Conservation (phyloP, 30 jellyfish, hydroid and myxozoan species). For the Rhopilema esculentum region DNA sequence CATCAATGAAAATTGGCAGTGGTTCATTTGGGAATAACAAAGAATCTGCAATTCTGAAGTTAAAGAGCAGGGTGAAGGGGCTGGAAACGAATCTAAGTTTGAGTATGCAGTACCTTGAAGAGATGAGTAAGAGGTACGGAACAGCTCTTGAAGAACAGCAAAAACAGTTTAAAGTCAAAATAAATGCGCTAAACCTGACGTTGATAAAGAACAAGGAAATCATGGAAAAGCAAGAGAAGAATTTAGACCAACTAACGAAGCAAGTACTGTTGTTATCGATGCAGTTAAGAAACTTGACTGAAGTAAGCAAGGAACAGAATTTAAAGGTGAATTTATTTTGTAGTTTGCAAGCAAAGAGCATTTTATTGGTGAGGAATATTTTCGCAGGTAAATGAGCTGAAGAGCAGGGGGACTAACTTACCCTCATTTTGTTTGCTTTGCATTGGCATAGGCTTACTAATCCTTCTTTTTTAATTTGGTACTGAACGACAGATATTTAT, state of each 20-base stretch:
- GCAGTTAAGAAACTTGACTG: conserved; percentile 56
- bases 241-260: conserved; percentile 59
- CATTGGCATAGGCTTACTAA: no score
- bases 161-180: conserved; percentile 79
- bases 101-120: conserved; percentile 93
- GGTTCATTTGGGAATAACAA: conserved; percentile 89
- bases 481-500: no score
- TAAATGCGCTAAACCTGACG: conserved; percentile 60
- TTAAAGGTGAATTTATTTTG: conserved; percentile 55
- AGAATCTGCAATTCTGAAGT: conserved; percentile 91
- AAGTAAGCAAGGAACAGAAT: conserved; percentile 61
- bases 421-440: no score
- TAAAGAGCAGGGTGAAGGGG: conserved; percentile 85
- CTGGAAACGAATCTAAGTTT: conserved; percentile 87
- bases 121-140: conserved; percentile 95
- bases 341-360: not conserved
- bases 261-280: conserved; percentile 37
- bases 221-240: conserved; percentile 45
- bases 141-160: conserved; percentile 93
- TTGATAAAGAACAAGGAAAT: conserved; percentile 25
- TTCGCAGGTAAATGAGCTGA: not conserved
- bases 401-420: no score
- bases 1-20: conserved; percentile 57
- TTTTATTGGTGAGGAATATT: not conserved
- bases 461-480: no score